Evolutionary conservation across 2,113 vertebrate species (phyloP).

Genomic region (Apeltes quadracus): DNA sequence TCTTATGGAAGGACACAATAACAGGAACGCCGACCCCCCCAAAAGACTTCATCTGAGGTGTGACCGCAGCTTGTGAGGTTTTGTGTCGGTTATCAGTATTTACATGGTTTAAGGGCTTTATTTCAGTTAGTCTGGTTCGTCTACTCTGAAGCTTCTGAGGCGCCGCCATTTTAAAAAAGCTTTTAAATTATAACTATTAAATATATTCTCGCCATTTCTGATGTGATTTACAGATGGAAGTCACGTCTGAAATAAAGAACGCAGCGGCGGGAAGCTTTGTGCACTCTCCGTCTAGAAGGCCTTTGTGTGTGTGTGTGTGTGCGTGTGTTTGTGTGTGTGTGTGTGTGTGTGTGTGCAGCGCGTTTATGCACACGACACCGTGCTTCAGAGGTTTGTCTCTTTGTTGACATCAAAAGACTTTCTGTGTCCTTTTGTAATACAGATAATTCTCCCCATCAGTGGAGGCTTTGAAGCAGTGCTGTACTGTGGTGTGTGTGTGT

Average conservation of each 20-base stretch:
- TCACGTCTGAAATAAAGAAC: not conserved
- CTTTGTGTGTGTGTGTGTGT: not conserved
- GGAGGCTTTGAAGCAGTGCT: conserved; percentile 48
- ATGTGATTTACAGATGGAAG: not conserved
- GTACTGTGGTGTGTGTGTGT: conserved; percentile 11
- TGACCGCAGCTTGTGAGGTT: not conserved
- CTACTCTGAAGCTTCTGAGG: not conserved
- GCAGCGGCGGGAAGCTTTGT: not conserved
- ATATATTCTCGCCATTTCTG: not conserved
- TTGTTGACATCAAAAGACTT: conserved; percentile 63
- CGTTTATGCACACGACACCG: conserved; percentile 29
- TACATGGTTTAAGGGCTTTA: not conserved
- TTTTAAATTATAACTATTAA: conserved; percentile 7
- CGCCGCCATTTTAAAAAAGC: not conserved
- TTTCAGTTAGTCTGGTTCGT: not conserved
- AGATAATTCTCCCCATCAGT: conserved; percentile 59
- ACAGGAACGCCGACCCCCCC: not conserved
- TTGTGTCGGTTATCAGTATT: not conserved
- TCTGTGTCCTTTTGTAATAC: conserved; percentile 55
- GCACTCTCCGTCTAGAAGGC: not conserved
- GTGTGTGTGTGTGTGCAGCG: too few relatives aligned
- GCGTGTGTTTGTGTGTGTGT: not conserved
- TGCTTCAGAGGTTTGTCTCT: conserved; percentile 48
- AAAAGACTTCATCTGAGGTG: not conserved
- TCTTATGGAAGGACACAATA: not conserved